These are phyloP conservation scores for Pimephales promelas DNA, from an alignment of 2,113 vertebrate species.

Conservation along the genomic window DNA sequence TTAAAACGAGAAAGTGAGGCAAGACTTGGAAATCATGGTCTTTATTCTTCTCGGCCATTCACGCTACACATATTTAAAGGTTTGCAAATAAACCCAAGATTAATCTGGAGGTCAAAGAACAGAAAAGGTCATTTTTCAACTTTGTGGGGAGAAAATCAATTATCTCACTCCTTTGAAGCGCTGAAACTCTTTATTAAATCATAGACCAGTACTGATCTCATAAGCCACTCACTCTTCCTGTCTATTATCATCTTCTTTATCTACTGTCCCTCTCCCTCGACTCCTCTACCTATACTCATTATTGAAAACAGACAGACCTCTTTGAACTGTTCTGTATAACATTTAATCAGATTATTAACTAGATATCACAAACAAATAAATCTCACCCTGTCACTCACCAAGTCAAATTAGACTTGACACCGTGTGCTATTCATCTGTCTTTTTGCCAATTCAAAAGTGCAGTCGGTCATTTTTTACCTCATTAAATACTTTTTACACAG, in stretches of 20 bases:
- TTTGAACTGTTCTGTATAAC: background rate
- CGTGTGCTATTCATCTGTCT: background rate
- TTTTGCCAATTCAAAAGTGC: background rate
- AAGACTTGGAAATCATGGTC: conserved; percentile 24
- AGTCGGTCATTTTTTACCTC: background rate
- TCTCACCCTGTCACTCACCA: background rate
- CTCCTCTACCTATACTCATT: background rate
- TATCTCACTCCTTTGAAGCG: background rate
- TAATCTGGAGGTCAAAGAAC: conserved; percentile 9
- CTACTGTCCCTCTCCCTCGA: conserved; percentile 6
- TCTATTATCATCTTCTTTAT: background rate
- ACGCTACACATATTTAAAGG: background rate
- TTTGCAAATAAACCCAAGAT: conserved; percentile 14
- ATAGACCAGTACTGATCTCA: conserved; percentile 19
- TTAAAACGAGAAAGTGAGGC: conserved; percentile 9
- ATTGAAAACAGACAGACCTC: background rate
- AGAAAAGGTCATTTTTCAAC: conserved; percentile 8
- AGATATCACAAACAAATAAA: background rate
- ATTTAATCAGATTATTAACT: conserved; percentile 2
- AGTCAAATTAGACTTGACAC: background rate
- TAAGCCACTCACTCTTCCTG: background rate
- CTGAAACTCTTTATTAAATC: conserved; percentile 15
- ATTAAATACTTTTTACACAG: background rate
- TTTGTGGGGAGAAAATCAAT: background rate
- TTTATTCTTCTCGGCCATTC: background rate